Percentiles rank a stretch among this genome's conserved stretches.
Conservation (phyloP, 2,888 invertebrate genomes). For the Itoplectis maculator region DNA sequence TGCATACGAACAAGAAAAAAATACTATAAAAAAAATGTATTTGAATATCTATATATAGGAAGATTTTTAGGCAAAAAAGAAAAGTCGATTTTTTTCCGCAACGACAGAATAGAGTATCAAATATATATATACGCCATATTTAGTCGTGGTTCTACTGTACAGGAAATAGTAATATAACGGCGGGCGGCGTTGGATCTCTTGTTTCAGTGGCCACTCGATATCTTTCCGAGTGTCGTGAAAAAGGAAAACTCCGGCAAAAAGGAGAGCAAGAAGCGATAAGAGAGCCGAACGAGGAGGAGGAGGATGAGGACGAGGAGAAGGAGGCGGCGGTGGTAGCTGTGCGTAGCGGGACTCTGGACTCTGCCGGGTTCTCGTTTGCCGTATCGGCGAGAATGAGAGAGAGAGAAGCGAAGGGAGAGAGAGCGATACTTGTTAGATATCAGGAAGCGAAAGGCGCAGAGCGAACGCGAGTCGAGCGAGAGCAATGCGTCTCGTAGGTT, state of each 20-base stretch:
- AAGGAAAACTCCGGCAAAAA: constrained; percentile 23
- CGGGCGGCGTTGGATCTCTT: constrained; percentile 10
- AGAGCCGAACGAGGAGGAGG: background rate
- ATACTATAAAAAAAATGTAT: no score
- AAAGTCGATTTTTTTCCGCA: no score
- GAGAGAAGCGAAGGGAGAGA: no score
- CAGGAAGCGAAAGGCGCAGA: constrained; percentile 48
- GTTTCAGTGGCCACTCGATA: constrained; percentile 23
- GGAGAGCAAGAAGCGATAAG: constrained; percentile 21
- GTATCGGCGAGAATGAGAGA: no score
- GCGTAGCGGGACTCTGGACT: constrained; percentile 42
- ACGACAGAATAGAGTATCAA: background rate
- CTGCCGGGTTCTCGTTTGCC: constrained; percentile 23
- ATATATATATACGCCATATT: no score
- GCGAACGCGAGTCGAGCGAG: constrained; percentile 24
- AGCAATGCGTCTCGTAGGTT: constrained; percentile 22
- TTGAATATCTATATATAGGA: no score
- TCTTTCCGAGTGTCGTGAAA: constrained; percentile 18
- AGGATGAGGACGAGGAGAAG: background rate
- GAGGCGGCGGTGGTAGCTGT: constrained; percentile 11
- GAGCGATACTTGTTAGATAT: constrained; percentile 45
- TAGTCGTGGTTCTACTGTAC: background rate
- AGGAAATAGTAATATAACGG: constrained; percentile 9
- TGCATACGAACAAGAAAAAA: no score
- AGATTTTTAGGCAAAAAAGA: no score